phyloP scores from a whole-genome alignment of 1,140 invertebrate genomes.

The Hydropsyche tenuis region DNA sequence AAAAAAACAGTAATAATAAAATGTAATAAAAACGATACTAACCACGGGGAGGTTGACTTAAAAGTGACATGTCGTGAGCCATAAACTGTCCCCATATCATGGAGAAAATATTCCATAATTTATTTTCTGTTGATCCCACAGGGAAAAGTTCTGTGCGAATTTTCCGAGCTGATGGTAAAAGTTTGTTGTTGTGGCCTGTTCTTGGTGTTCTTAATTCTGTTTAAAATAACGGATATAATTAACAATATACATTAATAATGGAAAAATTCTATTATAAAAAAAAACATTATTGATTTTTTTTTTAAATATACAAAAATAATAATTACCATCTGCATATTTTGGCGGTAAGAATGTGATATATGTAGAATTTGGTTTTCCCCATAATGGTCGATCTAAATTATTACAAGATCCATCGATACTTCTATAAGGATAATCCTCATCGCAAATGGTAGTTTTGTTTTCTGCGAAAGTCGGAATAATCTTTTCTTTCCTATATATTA shows the following conservation, averaged over 20 bases:
- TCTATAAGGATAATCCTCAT: conserved; percentile 57
- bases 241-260: not conserved
- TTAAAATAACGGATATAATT: not conserved
- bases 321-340: conserved; percentile 66
- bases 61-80: conserved; percentile 63
- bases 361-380: conserved; percentile 68
- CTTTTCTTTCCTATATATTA: conserved; percentile 2
- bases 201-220: not conserved
- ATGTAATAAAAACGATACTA: not conserved
- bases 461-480: conserved; percentile 22
- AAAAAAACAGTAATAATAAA: not conserved
- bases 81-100: conserved; percentile 66
- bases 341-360: conserved; percentile 71
- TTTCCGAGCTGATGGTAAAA: conserved; percentile 33
- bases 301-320: not conserved
- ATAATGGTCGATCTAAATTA: conserved; percentile 57
- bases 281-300: too few species aligned
- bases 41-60: not conserved
- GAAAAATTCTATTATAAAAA: too few species aligned
- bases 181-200: conserved; percentile 23
- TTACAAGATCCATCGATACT: conserved; percentile 71
- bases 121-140: not conserved
- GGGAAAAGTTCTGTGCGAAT: conserved; percentile 38
- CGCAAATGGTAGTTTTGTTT: not conserved
- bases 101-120: not conserved